Conservation (phyloP, 2,113 vertebrate species). For the Salvator merianae region DNA sequence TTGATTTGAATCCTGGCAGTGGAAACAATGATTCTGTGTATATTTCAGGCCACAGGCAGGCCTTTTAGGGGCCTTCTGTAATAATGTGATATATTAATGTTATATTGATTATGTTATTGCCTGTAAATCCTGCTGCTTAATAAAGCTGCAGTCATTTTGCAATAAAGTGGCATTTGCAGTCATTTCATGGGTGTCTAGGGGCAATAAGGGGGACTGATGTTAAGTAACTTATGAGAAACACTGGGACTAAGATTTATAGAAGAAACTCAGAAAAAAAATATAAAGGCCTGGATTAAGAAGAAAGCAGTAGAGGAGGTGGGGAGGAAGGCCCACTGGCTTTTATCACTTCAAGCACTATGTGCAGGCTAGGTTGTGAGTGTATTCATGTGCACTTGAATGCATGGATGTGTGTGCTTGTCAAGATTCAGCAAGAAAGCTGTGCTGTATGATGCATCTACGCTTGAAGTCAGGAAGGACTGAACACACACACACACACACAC, state of each 20-base stretch:
- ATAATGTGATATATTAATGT: constrained; percentile 77
- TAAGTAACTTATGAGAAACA: constrained; percentile 23
- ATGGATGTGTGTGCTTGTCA: not conserved
- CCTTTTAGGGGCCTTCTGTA: constrained; percentile 71
- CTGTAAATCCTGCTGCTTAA: constrained; percentile 75
- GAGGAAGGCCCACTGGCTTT: constrained; percentile 37
- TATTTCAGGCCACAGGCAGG: constrained; percentile 62
- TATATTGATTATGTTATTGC: constrained; percentile 79
- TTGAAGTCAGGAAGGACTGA: constrained; percentile 57
- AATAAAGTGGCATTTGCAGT: constrained; percentile 72
- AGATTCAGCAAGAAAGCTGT: constrained; percentile 37
- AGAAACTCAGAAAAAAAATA: constrained; percentile 46
- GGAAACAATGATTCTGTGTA: constrained; percentile 58
- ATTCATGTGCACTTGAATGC: not conserved
- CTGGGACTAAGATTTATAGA: constrained; percentile 34
- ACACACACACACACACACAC: not conserved
- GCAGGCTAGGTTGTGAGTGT: constrained; percentile 53
- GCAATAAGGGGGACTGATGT: constrained; percentile 2
- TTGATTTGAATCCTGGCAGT: constrained; percentile 20
- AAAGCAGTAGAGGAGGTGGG: constrained; percentile 24
- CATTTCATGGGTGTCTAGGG: constrained; percentile 70
- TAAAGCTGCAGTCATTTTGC: constrained; percentile 74
- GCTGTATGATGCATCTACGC: constrained; percentile 61
- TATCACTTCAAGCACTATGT: constrained; percentile 43
- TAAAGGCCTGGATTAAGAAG: constrained; percentile 47